phyloP scores from a whole-genome alignment of 2,113 vertebrate genomes.

The Charadrius vociferus region DNA sequence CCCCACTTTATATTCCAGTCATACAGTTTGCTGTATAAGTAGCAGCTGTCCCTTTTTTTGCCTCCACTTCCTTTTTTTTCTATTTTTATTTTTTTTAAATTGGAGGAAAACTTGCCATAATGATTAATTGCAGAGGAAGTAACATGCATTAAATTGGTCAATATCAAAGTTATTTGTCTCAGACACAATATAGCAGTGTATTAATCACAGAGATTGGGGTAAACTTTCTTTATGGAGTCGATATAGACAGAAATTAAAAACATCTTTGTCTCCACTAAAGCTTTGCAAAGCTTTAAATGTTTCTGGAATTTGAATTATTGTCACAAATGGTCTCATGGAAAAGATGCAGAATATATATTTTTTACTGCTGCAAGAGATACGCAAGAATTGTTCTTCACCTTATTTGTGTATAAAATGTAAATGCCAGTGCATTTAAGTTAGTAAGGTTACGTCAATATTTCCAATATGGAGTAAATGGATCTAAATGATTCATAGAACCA shows the following conservation, averaged over 20 bases:
- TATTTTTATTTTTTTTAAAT: background rate
- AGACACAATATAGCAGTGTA: background rate
- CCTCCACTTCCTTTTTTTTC: background rate
- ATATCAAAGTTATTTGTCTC: background rate
- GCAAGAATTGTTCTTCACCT: background rate
- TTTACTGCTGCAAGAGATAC: background rate
- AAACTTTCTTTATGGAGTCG: background rate
- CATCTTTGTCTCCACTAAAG: background rate
- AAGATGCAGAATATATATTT: background rate
- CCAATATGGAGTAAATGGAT: background rate
- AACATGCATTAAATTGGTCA: background rate
- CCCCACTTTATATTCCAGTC: background rate
- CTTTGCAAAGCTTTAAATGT: background rate
- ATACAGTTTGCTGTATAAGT: background rate
- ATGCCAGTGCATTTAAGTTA: background rate
- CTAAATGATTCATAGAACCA: background rate
- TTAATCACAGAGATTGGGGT: background rate
- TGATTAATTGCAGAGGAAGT: background rate
- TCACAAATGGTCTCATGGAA: background rate
- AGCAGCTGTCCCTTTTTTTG: background rate
- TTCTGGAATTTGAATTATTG: background rate
- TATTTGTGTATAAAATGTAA: background rate
- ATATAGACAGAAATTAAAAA: background rate
- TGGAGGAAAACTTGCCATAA: background rate
- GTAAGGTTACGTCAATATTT: background rate